Evolutionary conservation across 2,113 vertebrate species (phyloP).

Genomic region (Heteronetta atricapilla): DNA sequence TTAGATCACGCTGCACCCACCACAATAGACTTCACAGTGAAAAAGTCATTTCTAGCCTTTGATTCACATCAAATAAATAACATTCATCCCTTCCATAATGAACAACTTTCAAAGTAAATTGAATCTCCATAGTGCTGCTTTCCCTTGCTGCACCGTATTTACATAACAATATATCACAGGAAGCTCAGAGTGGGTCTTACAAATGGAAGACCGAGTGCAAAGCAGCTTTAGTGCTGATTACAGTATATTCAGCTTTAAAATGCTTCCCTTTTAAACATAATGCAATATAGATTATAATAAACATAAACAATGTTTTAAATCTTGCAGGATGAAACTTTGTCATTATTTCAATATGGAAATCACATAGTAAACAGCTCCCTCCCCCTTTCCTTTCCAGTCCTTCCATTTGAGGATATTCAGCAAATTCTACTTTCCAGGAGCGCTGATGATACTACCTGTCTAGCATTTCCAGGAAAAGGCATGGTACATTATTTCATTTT

Average conservation of each 20-base stretch:
- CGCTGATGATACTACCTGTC: not conserved
- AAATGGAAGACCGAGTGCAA: conserved; percentile 73
- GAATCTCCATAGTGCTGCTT: conserved; percentile 79
- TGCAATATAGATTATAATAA: conserved; percentile 13
- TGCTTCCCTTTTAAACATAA: conserved; percentile 55
- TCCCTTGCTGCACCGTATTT: conserved; percentile 77
- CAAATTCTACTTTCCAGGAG: conserved; percentile 52
- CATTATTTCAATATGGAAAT: conserved; percentile 64
- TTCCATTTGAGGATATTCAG: conserved; percentile 17
- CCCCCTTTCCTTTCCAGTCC: not conserved
- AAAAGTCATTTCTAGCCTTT: conserved; percentile 84
- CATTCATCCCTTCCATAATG: conserved; percentile 81
- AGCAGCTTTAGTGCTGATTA: conserved; percentile 64
- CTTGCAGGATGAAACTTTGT: not conserved
- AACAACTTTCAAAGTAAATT: conserved; percentile 86
- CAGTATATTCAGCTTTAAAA: conserved; percentile 56
- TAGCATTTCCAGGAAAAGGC: conserved; percentile 22
- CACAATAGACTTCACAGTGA: conserved; percentile 79
- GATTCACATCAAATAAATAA: conserved; percentile 83
- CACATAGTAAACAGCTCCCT: conserved; percentile 34
- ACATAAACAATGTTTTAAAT: conserved; percentile 48
- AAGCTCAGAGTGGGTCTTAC: conserved; percentile 74
- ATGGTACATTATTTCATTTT: not conserved
- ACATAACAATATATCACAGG: conserved; percentile 83
- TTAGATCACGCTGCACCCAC: conserved; percentile 81